phyloP scores from a whole-genome alignment of 2,113 vertebrate species.

The Limnothrissa miodon region DNA sequence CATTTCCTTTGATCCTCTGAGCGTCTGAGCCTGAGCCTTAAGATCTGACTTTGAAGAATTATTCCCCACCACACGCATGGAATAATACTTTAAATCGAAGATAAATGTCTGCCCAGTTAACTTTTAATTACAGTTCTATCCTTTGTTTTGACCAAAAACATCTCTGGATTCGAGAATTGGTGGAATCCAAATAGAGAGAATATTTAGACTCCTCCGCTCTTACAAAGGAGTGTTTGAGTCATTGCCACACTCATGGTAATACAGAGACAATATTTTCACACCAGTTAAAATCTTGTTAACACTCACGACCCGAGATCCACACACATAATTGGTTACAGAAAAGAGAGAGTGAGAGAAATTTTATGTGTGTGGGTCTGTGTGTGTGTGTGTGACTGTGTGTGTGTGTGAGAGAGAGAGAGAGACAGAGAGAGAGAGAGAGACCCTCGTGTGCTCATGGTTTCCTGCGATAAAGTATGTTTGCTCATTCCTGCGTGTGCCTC shows the following conservation, averaged over 20 bases:
- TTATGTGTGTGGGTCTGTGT: not conserved
- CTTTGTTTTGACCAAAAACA: not conserved
- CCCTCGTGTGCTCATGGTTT: not conserved
- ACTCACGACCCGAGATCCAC: not conserved
- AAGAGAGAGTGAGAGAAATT: not conserved
- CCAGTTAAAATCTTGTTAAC: not conserved
- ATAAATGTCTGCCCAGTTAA: slow-evolving; percentile 8
- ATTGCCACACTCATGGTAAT: not conserved
- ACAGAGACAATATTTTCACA: not conserved
- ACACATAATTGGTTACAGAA: slow-evolving; percentile 7
- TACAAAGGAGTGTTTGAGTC: not conserved
- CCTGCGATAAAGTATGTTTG: not conserved
- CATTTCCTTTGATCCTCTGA: slow-evolving; percentile 33
- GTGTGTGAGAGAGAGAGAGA: not conserved
- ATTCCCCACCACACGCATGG: not conserved
- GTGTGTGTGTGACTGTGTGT: not conserved
- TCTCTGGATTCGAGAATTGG: not conserved
- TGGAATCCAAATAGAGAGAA: not conserved
- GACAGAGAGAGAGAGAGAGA: not conserved
- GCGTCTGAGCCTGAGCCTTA: slow-evolving; percentile 33
- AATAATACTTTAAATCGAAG: not conserved
- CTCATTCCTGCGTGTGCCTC: not conserved
- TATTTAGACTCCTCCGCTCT: not conserved
- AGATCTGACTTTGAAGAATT: slow-evolving; percentile 22
- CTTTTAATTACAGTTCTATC: slow-evolving; percentile 9